phyloP scores from a whole-genome alignment of 2,888 invertebrate species.

The Drosophila merina region DNA sequence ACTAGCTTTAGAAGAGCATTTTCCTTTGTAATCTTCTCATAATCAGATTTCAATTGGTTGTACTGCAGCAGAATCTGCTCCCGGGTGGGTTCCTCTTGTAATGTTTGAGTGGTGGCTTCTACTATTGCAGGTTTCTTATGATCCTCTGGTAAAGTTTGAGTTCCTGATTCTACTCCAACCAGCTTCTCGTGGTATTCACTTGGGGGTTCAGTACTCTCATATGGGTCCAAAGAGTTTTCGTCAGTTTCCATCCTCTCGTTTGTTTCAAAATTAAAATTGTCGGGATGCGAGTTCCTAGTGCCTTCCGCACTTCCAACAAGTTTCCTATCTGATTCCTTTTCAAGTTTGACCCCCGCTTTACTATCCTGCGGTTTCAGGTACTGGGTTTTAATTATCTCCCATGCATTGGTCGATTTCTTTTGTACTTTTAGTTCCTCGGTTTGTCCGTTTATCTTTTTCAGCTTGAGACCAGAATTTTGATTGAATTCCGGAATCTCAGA shows the following conservation, averaged over 20 bases:
- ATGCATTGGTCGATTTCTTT: neutral
- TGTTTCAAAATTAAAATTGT: neutral
- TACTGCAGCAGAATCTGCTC: conserved; percentile 31
- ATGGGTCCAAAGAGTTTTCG: neutral
- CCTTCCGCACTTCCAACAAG: neutral
- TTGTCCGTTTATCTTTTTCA: neutral
- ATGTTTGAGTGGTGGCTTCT: neutral
- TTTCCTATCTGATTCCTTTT: neutral
- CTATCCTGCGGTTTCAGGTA: neutral
- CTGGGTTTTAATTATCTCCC: neutral
- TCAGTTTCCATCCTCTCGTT: neutral
- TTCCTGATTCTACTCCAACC: neutral
- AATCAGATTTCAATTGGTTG: conserved; percentile 31
- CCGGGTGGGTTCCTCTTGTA: neutral
- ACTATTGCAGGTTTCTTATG: neutral
- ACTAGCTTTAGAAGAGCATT: conserved; percentile 28
- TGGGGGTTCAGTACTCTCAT: neutral
- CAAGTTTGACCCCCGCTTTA: neutral
- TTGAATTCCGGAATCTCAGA: neutral
- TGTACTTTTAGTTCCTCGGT: neutral
- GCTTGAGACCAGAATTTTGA: neutral
- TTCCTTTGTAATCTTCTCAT: conserved; percentile 30
- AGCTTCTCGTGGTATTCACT: neutral
- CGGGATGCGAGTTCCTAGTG: neutral
- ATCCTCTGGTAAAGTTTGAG: neutral